phyloP scores from a whole-genome alignment of 2,888 invertebrate species.

The Holacanthella duospinosa region DNA sequence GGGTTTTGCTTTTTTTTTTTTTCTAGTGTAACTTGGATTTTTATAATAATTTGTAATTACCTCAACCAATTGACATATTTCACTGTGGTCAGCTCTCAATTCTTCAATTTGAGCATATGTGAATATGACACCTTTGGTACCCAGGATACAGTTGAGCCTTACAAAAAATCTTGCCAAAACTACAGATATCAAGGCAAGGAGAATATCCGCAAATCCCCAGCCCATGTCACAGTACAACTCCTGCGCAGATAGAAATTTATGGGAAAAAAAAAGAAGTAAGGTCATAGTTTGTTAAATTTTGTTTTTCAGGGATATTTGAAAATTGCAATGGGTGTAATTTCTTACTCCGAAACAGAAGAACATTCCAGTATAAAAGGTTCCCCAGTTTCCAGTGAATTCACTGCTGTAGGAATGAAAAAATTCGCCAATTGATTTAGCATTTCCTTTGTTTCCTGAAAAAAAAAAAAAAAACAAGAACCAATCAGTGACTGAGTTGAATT shows the following conservation, averaged over 20 bases:
- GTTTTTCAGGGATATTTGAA: too few species aligned
- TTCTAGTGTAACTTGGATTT: too few species aligned
- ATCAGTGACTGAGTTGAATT: too few species aligned
- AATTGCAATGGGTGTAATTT: too few species aligned
- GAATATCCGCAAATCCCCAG: constrained; percentile 25
- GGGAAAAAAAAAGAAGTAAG: too few species aligned
- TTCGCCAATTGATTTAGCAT: constrained; percentile 8
- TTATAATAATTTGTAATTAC: too few species aligned
- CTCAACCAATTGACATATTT: constrained; percentile 18
- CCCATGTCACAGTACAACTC: constrained; percentile 24
- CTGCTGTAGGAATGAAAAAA: constrained; percentile 7
- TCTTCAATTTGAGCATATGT: constrained; percentile 16
- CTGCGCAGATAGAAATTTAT: too few species aligned
- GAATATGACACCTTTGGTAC: background rate
- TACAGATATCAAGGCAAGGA: constrained; percentile 15
- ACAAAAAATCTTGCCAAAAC: constrained; percentile 18
- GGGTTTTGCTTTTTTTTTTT: background rate
- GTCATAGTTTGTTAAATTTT: too few species aligned
- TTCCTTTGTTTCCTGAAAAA: constrained; percentile 6
- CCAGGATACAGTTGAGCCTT: constrained; percentile 17
- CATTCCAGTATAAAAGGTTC: background rate
- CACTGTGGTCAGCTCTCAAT: constrained; percentile 19
- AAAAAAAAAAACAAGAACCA: too few species aligned
- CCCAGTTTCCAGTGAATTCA: background rate
- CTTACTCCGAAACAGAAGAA: background rate